Evolutionary conservation across 2,797 vertebrate species (phyloP).

Genomic region (Sciaenops ocellatus): DNA sequence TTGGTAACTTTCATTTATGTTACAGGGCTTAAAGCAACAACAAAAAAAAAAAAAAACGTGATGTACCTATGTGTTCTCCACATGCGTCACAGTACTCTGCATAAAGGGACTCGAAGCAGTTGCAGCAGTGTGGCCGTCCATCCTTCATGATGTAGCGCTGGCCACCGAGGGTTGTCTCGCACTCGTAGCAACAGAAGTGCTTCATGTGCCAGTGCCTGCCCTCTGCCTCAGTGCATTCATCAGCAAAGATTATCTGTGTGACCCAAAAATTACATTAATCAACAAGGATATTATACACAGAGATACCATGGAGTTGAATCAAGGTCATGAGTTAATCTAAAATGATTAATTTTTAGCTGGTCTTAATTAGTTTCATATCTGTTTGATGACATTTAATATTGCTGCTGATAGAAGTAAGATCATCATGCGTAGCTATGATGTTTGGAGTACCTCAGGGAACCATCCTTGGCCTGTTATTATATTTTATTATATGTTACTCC

Average conservation of each 20-base stretch:
- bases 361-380: neutral
- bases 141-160: slow-evolving; percentile 99
- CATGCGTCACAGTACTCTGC: slow-evolving; percentile 98
- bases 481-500: slow-evolving; percentile 1
- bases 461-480: neutral
- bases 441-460: slow-evolving; percentile 6
- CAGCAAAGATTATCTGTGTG: slow-evolving; percentile 96
- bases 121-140: slow-evolving; percentile 96
- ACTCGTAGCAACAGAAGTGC: slow-evolving; percentile 98
- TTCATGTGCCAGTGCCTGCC: slow-evolving; percentile 99
- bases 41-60: slow-evolving; percentile 5
- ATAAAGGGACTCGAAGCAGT: slow-evolving; percentile 97
- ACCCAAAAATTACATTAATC: slow-evolving; percentile 49
- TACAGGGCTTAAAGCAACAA: slow-evolving; percentile 9
- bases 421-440: neutral
- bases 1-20: slow-evolving; percentile 31
- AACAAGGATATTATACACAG: slow-evolving; percentile 26
- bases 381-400: neutral
- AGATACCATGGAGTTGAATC: neutral
- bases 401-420: neutral
- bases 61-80: slow-evolving; percentile 96
- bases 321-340: slow-evolving; percentile 1
- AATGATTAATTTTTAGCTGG: slow-evolving; percentile 4
- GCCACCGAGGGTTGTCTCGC: slow-evolving; percentile 94
- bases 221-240: slow-evolving; percentile 98